These are phyloP conservation scores for human (Homo sapiens) DNA, from an alignment of 2,113 vertebrate species.

Conservation along the genomic window DNA sequence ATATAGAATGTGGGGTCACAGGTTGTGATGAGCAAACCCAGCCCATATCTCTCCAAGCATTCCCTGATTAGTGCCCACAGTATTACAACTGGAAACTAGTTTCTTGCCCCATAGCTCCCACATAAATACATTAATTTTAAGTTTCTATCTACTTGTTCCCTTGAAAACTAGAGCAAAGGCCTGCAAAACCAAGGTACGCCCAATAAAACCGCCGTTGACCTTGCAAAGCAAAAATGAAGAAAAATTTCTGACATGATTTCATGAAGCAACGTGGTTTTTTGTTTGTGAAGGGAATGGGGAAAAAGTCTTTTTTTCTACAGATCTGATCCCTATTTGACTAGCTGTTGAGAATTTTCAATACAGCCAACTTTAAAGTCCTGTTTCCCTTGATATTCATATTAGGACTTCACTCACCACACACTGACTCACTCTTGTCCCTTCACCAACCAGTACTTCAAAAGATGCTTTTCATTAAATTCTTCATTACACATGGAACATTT, in stretches of 20 bases:
- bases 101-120: background rate
- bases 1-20: background rate
- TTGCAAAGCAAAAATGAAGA: background rate
- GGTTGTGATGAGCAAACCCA: background rate
- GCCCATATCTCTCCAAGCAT: background rate
- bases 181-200: background rate
- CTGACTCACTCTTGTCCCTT: conserved; percentile 10
- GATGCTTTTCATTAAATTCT: conserved; percentile 14
- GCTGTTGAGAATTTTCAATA: background rate
- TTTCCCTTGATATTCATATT: background rate
- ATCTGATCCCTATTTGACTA: background rate
- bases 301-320: background rate
- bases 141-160: background rate
- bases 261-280: background rate
- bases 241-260: background rate
- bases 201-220: background rate
- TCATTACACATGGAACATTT: background rate
- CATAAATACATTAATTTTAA: background rate
- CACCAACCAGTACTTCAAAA: background rate
- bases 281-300: background rate
- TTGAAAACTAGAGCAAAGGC: background rate
- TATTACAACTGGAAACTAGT: background rate
- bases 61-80: background rate
- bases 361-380: background rate
- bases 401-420: conserved; percentile 40